Evolutionary conservation across 2,113 vertebrate species (phyloP).

Genomic region (Calyptomena viridis): DNA sequence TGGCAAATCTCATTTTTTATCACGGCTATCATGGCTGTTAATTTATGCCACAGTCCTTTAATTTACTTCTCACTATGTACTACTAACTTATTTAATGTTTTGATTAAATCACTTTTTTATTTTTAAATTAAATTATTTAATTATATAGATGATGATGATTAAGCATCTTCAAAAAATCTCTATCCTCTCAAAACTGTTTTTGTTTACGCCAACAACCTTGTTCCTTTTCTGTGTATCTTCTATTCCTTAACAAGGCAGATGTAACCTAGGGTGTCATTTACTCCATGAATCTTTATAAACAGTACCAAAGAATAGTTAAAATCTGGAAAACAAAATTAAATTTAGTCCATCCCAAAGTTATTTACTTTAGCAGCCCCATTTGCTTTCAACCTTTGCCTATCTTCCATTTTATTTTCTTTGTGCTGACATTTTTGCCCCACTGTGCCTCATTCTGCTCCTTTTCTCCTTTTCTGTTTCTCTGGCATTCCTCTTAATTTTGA

Average conservation of each 20-base stretch:
- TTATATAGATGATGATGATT: too few species aligned
- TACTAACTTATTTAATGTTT: too few species aligned
- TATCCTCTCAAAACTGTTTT: neutral
- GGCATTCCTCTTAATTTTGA: neutral
- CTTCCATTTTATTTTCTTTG: neutral
- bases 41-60: neutral
- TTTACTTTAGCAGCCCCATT: neutral
- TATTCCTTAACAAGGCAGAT: neutral
- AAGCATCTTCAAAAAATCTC: neutral
- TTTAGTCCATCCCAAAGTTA: neutral
- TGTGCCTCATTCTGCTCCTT: neutral
- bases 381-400: neutral
- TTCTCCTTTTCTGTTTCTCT: neutral
- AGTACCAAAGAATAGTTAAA: neutral
- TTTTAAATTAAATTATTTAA: too few species aligned
- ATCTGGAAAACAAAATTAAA: neutral
- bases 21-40: neutral
- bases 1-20: neutral
- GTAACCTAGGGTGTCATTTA: neutral
- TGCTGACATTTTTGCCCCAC: neutral
- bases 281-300: neutral
- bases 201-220: neutral
- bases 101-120: too few species aligned
- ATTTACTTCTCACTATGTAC: neutral
- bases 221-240: neutral